Evolutionary conservation across 2,888 invertebrate species (phyloP).

Genomic region (Sicus ferrugineus): DNA sequence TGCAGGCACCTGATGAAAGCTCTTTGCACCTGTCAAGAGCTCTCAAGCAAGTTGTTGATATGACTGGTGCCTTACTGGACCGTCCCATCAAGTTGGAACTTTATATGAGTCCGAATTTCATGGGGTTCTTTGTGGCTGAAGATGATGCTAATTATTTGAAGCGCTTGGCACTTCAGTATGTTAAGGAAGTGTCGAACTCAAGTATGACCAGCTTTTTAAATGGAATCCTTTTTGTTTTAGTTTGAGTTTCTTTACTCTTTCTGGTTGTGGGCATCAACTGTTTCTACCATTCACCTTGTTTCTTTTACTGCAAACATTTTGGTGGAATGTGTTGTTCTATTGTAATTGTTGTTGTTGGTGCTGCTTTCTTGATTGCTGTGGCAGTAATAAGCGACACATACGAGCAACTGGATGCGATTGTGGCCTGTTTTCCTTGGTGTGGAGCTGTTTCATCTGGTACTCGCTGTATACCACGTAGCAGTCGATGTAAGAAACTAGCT

Average conservation of each 20-base stretch:
- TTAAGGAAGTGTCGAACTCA: slow-evolving; percentile 78
- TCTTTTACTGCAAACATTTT: slow-evolving; percentile 26
- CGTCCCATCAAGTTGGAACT: slow-evolving; percentile 78
- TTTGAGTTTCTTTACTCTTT: slow-evolving; percentile 35
- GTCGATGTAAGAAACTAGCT: slow-evolving; percentile 69
- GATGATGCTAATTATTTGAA: slow-evolving; percentile 83
- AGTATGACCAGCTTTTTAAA: slow-evolving; percentile 67
- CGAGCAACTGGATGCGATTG: slow-evolving; percentile 78
- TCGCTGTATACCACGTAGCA: slow-evolving; percentile 71
- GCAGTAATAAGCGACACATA: slow-evolving; percentile 71
- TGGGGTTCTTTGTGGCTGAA: slow-evolving; percentile 88
- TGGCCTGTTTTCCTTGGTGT: slow-evolving; percentile 82
- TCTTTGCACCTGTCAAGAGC: slow-evolving; percentile 74
- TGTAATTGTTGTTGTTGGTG: slow-evolving; percentile 32
- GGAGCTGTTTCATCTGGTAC: slow-evolving; percentile 69
- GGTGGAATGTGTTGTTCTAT: slow-evolving; percentile 10
- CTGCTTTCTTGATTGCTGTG: slow-evolving; percentile 36
- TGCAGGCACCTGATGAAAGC: slow-evolving; percentile 78
- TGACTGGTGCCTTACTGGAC: slow-evolving; percentile 72
- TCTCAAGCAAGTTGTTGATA: slow-evolving; percentile 78
- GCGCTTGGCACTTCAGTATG: slow-evolving; percentile 80
- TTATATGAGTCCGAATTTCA: slow-evolving; percentile 87
- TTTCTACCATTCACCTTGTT: slow-evolving; percentile 25
- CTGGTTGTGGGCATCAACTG: slow-evolving; percentile 30
- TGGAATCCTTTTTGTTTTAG: slow-evolving; percentile 31